A percentile compares a stretch with the other conserved stretches of the same genome.
phyloP scores from a whole-genome alignment of 2,888 invertebrate genomes.

The Schizaphis graminum region DNA sequence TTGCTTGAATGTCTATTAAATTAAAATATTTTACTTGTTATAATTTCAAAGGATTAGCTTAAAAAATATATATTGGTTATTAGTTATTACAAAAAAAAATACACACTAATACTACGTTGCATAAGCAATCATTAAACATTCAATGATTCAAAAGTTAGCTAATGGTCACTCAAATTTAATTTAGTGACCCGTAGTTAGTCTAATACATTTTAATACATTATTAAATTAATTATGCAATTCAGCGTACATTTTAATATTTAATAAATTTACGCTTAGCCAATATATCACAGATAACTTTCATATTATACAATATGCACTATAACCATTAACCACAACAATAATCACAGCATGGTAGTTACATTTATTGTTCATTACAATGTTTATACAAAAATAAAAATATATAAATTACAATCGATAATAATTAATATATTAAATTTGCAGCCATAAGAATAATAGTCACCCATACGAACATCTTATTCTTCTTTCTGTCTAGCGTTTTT shows the following conservation, averaged over 20 bases:
- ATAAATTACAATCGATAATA: background rate
- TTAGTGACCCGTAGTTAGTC: background rate
- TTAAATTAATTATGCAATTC: background rate
- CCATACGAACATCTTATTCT: background rate
- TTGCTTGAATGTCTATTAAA: background rate
- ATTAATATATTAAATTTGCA: background rate
- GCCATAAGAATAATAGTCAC: background rate
- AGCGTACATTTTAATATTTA: background rate
- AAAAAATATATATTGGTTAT: background rate
- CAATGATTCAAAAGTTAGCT: background rate
- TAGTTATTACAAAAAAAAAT: background rate
- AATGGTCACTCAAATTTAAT: background rate
- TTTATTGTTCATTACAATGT: background rate
- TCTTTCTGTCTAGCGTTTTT: background rate
- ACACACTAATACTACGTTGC: background rate
- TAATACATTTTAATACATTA: background rate
- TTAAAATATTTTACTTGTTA: background rate
- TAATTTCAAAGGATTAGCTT: background rate
- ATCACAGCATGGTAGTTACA: background rate
- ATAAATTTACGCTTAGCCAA: background rate
- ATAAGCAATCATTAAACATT: background rate
- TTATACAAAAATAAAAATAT: background rate
- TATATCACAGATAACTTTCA: background rate
- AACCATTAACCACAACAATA: background rate
- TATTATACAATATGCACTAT: background rate